Base-by-base conservation (phyloP, 2,113 vertebrate species). In the Aptenodytes patagonicus region DNA sequence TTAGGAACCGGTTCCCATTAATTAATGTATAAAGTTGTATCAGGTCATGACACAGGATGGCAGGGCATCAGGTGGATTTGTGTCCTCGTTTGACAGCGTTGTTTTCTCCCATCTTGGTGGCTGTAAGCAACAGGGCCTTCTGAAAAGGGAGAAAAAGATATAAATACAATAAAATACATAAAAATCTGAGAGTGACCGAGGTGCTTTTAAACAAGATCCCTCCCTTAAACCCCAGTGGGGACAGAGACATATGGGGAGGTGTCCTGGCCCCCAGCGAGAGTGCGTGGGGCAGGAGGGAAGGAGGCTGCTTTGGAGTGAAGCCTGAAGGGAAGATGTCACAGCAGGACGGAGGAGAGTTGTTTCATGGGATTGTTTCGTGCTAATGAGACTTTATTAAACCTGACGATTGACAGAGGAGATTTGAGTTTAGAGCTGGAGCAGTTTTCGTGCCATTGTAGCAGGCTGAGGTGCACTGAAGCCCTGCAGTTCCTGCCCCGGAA, bases 191-290 rank as follows among this genome's bases (percentile, higher is more conserved):
- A 54, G 46, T 22, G 38, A 71, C 32, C 1, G 1, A 46, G 58
- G 42, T 55, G 29, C 47, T 68, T 62, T 28, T 46, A 40, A 58
- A 79, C 19, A 46, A 46, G 54, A 28, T 6, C 21, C 4, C 2
- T 31, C 47, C 22, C 21, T 21, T 20, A 44, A 64, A 70, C 11
- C 8, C 40, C 0, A 0, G 20, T 17, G 71, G 38, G 60, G 47
- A 51, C 29, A 19, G 15, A 17, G 51, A 47, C 1, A 0, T 54
- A 34, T 1, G 0, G 10, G 28, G 25, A 71, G 14, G 12, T 52
- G n/a, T 52, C 25, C 51, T 70, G 64, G 26, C 8, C 18, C 28
- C 10, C 9, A 22, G 36, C 0, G 1, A 60, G n/a, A 51, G 19
- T 1, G 3, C 0, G 1, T 26, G 34, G 54, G 36, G 47, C 34